A percentile compares a stretch with the other conserved stretches of the same genome.
These are phyloP conservation scores for Hirtodrosophila cameraria DNA, from an alignment of 2,888 invertebrate genomes.

Conservation along the genomic window DNA sequence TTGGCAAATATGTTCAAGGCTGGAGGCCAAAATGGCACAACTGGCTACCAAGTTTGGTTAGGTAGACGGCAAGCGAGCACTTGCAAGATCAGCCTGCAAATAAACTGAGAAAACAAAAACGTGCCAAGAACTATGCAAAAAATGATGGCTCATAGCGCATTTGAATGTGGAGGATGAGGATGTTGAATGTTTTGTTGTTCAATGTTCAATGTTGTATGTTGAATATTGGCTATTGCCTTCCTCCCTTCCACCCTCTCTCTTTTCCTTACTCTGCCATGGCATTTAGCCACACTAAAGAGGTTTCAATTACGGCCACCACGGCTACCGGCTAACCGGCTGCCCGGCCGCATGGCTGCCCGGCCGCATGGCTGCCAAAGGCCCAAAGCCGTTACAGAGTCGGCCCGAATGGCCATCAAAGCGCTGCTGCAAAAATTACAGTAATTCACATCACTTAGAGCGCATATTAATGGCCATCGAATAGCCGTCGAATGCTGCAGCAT, in stretches of 20 bases:
- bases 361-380: slow-evolving; percentile 56
- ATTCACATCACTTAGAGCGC: slow-evolving; percentile 82
- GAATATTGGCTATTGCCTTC: slow-evolving; percentile 1
- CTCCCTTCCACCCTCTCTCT: background rate
- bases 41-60: slow-evolving; percentile 62
- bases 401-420: slow-evolving; percentile 65
- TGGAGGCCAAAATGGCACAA: slow-evolving; percentile 63
- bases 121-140: slow-evolving; percentile 79
- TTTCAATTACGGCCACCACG: slow-evolving; percentile 70
- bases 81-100: slow-evolving; percentile 48
- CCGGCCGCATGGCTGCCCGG: slow-evolving; percentile 46
- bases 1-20: slow-evolving; percentile 69
- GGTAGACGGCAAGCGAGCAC: slow-evolving; percentile 29
- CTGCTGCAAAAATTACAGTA: slow-evolving; percentile 80
- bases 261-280: slow-evolving; percentile 40
- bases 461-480: slow-evolving; percentile 80
- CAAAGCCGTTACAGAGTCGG: slow-evolving; percentile 40
- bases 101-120: slow-evolving; percentile 50
- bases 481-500: slow-evolving; percentile 55
- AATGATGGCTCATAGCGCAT: slow-evolving; percentile 74
- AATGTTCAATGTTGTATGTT: slow-evolving; percentile 27
- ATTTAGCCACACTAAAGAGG: slow-evolving; percentile 80
- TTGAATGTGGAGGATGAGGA: slow-evolving; percentile 53
- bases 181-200: slow-evolving; percentile 29
- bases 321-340: slow-evolving; percentile 55